A percentile compares a stretch with the other conserved stretches of the same genome.
Evolutionary conservation across 2,797 vertebrate genomes (phyloP).

Genomic region (Hoplostethus mediterraneus): DNA sequence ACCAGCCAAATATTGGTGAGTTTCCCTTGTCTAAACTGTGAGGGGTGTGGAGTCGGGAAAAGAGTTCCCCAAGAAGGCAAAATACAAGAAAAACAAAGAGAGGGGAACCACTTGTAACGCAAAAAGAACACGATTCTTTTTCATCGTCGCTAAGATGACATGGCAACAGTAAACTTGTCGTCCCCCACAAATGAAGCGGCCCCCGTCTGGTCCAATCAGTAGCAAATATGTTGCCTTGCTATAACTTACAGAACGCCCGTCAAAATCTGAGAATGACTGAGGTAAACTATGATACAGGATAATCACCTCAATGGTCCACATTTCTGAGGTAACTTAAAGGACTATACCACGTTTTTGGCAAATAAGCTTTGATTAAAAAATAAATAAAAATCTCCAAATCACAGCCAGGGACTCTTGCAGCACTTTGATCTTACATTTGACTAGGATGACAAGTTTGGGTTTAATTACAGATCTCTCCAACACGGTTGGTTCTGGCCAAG

Average conservation of each 20-base stretch:
- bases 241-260: not conserved
- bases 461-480: slow-evolving; percentile 50
- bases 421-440: slow-evolving; percentile 63
- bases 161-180: slow-evolving; percentile 1
- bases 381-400: slow-evolving; percentile 40
- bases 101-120: slow-evolving; percentile 24
- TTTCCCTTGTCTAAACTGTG: slow-evolving; percentile 38
- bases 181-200: not conserved
- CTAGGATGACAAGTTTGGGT: slow-evolving; percentile 43
- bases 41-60: slow-evolving; percentile 37
- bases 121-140: slow-evolving; percentile 16
- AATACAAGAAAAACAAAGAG: slow-evolving; percentile 33
- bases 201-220: not conserved
- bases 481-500: slow-evolving; percentile 27
- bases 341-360: slow-evolving; percentile 48
- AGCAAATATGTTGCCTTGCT: slow-evolving; percentile 7
- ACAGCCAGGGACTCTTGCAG: slow-evolving; percentile 33
- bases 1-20: slow-evolving; percentile 50
- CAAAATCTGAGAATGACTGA: slow-evolving; percentile 11
- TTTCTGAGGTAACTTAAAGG: slow-evolving; percentile 37
- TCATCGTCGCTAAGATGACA: not conserved
- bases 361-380: slow-evolving; percentile 65
- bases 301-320: slow-evolving; percentile 28
- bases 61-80: slow-evolving; percentile 26
- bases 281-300: slow-evolving; percentile 36